Conservation (phyloP, 2,113 vertebrate species). For the Myocastor coypus region DNA sequence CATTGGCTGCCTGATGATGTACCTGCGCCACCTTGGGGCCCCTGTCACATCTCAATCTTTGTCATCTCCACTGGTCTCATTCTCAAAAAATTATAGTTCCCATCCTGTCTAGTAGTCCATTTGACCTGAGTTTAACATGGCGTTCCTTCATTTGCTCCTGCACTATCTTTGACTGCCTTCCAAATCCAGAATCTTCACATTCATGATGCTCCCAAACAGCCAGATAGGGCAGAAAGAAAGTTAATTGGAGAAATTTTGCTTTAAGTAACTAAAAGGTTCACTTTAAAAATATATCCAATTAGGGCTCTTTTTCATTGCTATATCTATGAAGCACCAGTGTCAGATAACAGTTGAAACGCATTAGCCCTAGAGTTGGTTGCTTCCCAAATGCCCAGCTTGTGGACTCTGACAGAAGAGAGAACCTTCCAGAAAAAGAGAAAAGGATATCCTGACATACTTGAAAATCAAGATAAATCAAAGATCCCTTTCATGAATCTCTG, state of each 20-base stretch:
- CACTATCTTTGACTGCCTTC: background rate
- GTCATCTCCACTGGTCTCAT: too few relatives aligned
- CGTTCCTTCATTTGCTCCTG: background rate
- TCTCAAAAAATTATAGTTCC: background rate
- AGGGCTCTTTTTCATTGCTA: slow-evolving; percentile 58
- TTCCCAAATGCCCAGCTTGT: slow-evolving; percentile 63
- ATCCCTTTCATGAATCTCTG: slow-evolving; percentile 1
- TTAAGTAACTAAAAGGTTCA: slow-evolving; percentile 77
- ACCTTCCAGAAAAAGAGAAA: slow-evolving; percentile 48
- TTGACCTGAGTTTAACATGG: background rate
- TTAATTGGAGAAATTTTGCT: slow-evolving; percentile 67
- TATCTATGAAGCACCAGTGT: slow-evolving; percentile 39
- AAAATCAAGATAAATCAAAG: slow-evolving; percentile 66
- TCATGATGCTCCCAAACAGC: background rate
- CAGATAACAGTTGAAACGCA: slow-evolving; percentile 71
- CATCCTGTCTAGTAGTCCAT: fast-evolving
- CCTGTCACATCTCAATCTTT: background rate
- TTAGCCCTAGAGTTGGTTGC: slow-evolving; percentile 67
- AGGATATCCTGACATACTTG: slow-evolving; percentile 16
- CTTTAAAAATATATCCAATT: slow-evolving; percentile 78
- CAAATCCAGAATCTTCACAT: background rate
- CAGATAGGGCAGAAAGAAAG: slow-evolving; percentile 41
- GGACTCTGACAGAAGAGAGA: background rate
- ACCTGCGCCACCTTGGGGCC: background rate
- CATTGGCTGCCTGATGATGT: background rate